Conservation (phyloP, 2,797 vertebrate species). For the Hozukius guyotensis region DNA sequence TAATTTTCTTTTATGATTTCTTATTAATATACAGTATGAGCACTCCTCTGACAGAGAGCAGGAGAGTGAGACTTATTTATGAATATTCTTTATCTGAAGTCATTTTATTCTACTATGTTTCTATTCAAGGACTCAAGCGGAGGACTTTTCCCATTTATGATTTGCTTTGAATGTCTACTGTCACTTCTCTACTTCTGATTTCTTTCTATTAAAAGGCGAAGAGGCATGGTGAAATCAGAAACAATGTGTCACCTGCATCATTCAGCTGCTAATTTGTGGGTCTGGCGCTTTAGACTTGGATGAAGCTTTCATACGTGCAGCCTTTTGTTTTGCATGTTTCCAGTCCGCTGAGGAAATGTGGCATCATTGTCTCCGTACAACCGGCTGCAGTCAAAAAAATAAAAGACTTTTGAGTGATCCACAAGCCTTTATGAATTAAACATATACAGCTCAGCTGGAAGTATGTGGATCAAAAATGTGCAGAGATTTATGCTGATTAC, state of each 20-base stretch:
- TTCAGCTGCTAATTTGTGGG: constrained; percentile 51
- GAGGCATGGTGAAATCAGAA: constrained; percentile 12
- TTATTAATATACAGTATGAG: neutral
- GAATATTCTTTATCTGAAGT: neutral
- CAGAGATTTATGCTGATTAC: constrained; percentile 47
- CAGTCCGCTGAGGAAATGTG: constrained; percentile 51
- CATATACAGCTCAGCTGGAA: constrained; percentile 68
- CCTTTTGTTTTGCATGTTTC: constrained; percentile 52
- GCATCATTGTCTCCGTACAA: constrained; percentile 49
- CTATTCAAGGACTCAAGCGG: neutral
- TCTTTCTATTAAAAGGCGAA: constrained; percentile 17
- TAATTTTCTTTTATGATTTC: neutral
- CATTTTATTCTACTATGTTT: neutral
- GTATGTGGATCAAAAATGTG: constrained; percentile 57
- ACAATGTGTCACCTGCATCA: constrained; percentile 51
- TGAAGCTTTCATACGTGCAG: constrained; percentile 44
- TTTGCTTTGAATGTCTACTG: neutral
- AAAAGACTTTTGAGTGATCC: constrained; percentile 44
- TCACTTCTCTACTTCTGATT: neutral
- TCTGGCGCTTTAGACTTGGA: constrained; percentile 27
- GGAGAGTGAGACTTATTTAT: constrained; percentile 4
- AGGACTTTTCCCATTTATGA: constrained; percentile 8
- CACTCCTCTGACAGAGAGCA: neutral
- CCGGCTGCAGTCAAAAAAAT: constrained; percentile 44
- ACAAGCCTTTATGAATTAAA: constrained; percentile 73